A percentile compares a stretch with the other conserved stretches of the same genome.
Evolutionary conservation across 2,113 vertebrate species (phyloP).

Genomic region (Elachura formosa): DNA sequence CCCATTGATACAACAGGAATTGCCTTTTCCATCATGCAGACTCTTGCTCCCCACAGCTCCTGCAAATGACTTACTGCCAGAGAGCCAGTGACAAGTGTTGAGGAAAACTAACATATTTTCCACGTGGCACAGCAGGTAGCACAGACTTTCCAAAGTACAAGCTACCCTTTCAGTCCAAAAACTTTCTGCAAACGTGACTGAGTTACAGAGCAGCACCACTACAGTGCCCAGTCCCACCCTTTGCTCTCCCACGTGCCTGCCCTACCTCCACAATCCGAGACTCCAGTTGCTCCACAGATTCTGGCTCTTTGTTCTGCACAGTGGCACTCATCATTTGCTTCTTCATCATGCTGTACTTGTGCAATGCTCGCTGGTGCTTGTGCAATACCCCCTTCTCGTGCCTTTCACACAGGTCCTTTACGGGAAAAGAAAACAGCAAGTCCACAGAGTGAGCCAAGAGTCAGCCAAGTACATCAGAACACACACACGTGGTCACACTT

Average conservation of each 20-base stretch:
- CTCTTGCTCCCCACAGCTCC: background rate
- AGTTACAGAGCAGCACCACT: background rate
- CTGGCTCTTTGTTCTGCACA: conserved; percentile 84
- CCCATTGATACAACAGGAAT: background rate
- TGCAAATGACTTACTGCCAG: background rate
- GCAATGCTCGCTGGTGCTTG: conserved; percentile 91
- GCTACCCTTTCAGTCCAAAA: background rate
- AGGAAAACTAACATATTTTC: background rate
- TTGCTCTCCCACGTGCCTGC: background rate
- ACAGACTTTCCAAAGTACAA: background rate
- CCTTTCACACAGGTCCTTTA: conserved; percentile 91
- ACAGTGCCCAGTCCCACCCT: background rate
- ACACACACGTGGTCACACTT: background rate
- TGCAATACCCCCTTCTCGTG: conserved; percentile 93
- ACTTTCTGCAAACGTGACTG: background rate
- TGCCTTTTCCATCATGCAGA: background rate
- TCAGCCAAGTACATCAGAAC: background rate
- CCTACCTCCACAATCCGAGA: conserved; percentile 92
- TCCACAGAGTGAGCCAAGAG: background rate
- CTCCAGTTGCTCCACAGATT: conserved; percentile 89
- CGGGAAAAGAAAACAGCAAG: background rate
- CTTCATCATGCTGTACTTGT: conserved; percentile 93
- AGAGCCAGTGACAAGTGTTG: background rate
- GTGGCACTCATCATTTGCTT: conserved; percentile 89
- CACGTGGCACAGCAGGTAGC: background rate